A percentile compares a stretch with the other conserved stretches of the same genome.
These are phyloP conservation scores for Todiramphus chloris DNA, from an alignment of 2,113 vertebrate genomes.

Conservation along the genomic window DNA sequence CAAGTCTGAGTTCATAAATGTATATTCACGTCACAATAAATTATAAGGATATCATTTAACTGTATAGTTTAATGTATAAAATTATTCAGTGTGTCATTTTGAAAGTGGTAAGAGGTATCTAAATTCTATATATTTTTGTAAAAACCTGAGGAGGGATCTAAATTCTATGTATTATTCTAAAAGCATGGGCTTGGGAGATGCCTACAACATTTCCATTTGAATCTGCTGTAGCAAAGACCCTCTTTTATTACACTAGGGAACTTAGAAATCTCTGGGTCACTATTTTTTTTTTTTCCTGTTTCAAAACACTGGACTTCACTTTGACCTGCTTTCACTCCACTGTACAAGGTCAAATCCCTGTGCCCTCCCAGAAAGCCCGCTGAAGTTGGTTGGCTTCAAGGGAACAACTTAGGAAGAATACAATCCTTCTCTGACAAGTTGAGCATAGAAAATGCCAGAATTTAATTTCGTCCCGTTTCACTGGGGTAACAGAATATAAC, in stretches of 20 bases:
- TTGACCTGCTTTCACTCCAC: not conserved
- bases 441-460: not conserved
- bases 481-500: not conserved
- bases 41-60: not conserved
- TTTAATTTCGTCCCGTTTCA: not conserved
- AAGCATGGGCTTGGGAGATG: not conserved
- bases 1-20: not conserved
- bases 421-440: not conserved
- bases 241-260: not conserved
- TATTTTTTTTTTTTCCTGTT: not conserved
- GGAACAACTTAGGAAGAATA: not conserved
- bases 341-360: not conserved
- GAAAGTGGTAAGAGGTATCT: not conserved
- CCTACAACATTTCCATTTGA: not conserved
- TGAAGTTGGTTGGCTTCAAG: not conserved
- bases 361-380: not conserved
- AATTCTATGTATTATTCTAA: not conserved
- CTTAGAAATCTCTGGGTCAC: not conserved
- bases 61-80: not conserved
- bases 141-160: not conserved
- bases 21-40: not conserved
- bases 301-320: not conserved
- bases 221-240: not conserved
- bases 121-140: not conserved
- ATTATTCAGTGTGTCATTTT: constrained; percentile 18